Base-by-base conservation (phyloP, 2,888 invertebrate species). In the Athalia cordata region DNA sequence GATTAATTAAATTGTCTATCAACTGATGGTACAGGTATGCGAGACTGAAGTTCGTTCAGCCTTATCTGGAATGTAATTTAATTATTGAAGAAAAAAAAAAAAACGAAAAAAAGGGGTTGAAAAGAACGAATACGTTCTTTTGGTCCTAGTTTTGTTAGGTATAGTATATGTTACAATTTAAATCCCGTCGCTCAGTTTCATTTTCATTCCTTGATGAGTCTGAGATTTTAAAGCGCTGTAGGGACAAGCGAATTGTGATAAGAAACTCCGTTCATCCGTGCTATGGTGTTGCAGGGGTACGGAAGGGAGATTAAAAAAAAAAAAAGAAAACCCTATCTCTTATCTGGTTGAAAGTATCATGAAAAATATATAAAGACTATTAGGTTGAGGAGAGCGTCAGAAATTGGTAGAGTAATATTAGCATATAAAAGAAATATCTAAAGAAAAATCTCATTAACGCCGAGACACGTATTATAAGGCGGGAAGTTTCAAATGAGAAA, bases 351-450 rank as follows among this genome's bases (percentile, higher is more conserved):
- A 57, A 45, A 72, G 72, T 59, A 72, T 72, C 57, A 59, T 47
- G 72, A 47, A 72, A 52, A 29, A 66, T 43, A 43, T 29, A 62
- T 47, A 57, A 15, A 61, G 49, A 59, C 72, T 47, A 29, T 29
- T 29, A 59, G 75, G 29, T 62, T 75, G 62, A 61, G 75, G 45
- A 64, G 50, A 75, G 64, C 75, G 50, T 75, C 62, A 75, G 75
- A 50, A 75, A 75, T 75, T 75, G 62, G 75, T 52, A 43, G 49
- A 47, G 62, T 75, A 75, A 75, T 75, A 75, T 75, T 75, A 75
- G 75, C 75, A 75, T 75, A 75, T 75, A 75, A 75, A 75, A 75
- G 50, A 75, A 62, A 75, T 75, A 75, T 75, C 75, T 64, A 49
- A 13, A 45, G 62, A 62, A 61, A 29, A 64, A 75, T 75, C 75